Base-by-base conservation (phyloP, 2,888 invertebrate species). In the Chrysopilus asiliformis region DNA sequence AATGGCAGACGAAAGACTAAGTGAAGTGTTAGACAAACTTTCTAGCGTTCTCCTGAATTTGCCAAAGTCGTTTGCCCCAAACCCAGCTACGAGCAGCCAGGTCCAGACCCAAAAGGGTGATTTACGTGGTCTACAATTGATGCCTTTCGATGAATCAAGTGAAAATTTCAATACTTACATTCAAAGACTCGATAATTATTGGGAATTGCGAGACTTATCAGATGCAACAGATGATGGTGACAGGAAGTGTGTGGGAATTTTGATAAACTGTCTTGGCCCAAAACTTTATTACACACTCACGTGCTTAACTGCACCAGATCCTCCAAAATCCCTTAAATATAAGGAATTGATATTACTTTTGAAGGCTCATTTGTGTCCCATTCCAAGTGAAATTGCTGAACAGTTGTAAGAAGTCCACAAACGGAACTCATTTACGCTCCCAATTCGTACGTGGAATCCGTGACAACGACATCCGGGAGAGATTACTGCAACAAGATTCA, bases 391-490 rank as follows among this genome's bases (percentile, higher is more conserved):
- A 27, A 24, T 40, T 3, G 34, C 40, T 20, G 40, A 37, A 15
- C 34, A 40, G n/a, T n/a, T n/a, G n/a, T n/a, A n/a, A n/a, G n/a
- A n/a, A n/a, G n/a, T n/a, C n/a, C n/a, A n/a, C n/a, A n/a, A 38
- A 29, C n/a, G n/a, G 27, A 12, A 38, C 40, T 15, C 34, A 41
- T 32, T 34, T 41, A 32, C 15, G 40, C 25, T 38, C 34, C 3
- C 37, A 41, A 17, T 38, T 41, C 9, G 28, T 38, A 17, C 26
- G 34, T 9, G 37, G 37, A 2, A 34, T 37, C 16, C 36, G 36
- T 4, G 20, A 28, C 13, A 35, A 35, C 28, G 28, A 28, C 20
- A 35, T 37, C 10, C 14, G 36, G 3, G 36, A 26, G 18, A 10
- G 9, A 17, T 14, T 37, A 9, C n/a, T n/a, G n/a, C 36, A 32